A percentile compares a stretch with the other conserved stretches of the same genome.
Conservation (phyloP, 2,888 invertebrate species). For the Stenurella melanura region DNA sequence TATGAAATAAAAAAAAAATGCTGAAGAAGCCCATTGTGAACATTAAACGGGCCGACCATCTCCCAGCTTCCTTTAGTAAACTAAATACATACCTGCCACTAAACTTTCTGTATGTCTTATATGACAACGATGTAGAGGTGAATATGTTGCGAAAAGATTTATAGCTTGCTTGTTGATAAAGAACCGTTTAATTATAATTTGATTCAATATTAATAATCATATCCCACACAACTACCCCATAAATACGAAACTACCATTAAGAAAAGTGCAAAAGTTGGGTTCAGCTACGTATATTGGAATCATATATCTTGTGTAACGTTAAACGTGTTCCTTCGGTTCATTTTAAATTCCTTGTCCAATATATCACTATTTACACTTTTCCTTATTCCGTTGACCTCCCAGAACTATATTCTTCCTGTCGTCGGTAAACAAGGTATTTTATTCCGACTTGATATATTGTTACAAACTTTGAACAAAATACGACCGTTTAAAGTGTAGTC, state of each 20-base stretch:
- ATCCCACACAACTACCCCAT: not conserved
- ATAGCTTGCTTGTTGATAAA: too few species aligned
- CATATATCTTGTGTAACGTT: slow-evolving; percentile 40
- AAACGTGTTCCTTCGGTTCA: slow-evolving; percentile 40
- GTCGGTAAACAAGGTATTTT: slow-evolving; percentile 33
- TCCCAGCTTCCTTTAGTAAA: too few species aligned
- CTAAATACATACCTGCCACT: too few species aligned
- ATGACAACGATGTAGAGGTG: too few species aligned
- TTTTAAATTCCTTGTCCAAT: slow-evolving; percentile 41
- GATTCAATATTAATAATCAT: not conserved
- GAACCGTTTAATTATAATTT: not conserved
- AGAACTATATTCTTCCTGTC: slow-evolving; percentile 30
- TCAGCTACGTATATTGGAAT: slow-evolving; percentile 35
- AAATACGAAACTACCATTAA: not conserved
- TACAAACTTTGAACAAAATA: slow-evolving; percentile 30
- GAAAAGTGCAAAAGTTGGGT: slow-evolving; percentile 20
- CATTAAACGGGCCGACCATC: too few species aligned
- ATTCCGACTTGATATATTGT: slow-evolving; percentile 35
- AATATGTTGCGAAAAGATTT: too few species aligned
- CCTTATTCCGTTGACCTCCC: slow-evolving; percentile 37
- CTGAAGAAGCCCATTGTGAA: too few species aligned
- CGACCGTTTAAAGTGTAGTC: slow-evolving; percentile 13
- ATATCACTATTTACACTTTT: slow-evolving; percentile 44
- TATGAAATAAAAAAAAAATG: too few species aligned
- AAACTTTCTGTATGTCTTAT: too few species aligned